Evolutionary conservation across 2,797 vertebrate species (phyloP), one percentile per base, ranked within the genome.

Genomic region (Enteromius afrohamiltoni): DNA sequence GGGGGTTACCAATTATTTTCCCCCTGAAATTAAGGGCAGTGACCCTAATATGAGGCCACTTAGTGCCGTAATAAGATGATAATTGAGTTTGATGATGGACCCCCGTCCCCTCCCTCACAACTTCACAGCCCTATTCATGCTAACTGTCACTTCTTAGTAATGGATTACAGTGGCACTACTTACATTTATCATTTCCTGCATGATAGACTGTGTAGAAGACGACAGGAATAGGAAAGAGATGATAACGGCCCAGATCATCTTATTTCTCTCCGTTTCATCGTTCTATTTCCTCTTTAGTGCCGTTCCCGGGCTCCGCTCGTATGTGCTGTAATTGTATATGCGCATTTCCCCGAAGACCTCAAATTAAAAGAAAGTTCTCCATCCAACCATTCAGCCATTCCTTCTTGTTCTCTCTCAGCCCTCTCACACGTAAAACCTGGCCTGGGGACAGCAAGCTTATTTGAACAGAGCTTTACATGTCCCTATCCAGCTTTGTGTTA

Each of bases 1-100:
- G 89, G 89, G 92, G 93, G 93, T 94, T 95, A 95, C 93, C 93
- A 93, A 94, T 95, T 93, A 93, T 93, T 94, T 93, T 85, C 93
- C 92, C 86, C 91, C 90, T 94, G 92, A 97, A 96, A 97, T 96
- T 93, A 97, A 94, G 96, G 96, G 94, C 93, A 88, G 88, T 94
- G 95, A 96, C 96, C 96, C 94, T 95, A 93, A 95, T 96, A 95
- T 94, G 90, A 89, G 91, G 90, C 93, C 93, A 95, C 93, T 95
- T 94, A 96, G 95, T 92, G 93, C 90, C 90, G 91, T 95, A 96
- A 95, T 92, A 91, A 94, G 92, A 95, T 93, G 93, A 92, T 96
- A 97, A 97, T 98, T 97, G 93, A 91, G 83, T 93, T 92, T 90
- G 91, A 91, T 90, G 92, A 94, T 87, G 82, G 88, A 84, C 81